Conservation (phyloP, 2,888 invertebrate genomes). For the Leistus spinibarbis region DNA sequence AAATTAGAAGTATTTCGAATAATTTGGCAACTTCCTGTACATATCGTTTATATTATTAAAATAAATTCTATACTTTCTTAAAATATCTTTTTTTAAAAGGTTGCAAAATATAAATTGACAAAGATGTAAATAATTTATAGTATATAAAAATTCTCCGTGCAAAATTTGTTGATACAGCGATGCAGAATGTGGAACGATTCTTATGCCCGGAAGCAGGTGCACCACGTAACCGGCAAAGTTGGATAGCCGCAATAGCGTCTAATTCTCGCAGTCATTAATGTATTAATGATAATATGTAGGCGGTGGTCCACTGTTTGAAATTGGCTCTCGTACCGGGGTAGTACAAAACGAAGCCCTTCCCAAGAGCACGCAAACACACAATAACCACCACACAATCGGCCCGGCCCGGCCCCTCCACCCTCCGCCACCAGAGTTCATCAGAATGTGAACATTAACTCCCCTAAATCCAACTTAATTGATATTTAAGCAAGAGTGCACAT, state of each 20-base stretch:
- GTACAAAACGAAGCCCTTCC: neutral
- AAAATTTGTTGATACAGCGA: too few relatives aligned
- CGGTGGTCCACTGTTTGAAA: slow-evolving; percentile 11
- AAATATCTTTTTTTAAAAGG: too few relatives aligned
- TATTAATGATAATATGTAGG: slow-evolving; percentile 44
- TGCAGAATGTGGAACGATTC: too few relatives aligned
- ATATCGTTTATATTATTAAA: too few relatives aligned
- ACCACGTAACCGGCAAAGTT: slow-evolving; percentile 40
- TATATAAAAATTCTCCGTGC: too few relatives aligned
- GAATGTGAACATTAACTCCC: neutral
- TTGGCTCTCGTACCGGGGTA: neutral
- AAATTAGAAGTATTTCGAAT: too few relatives aligned
- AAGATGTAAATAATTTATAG: too few relatives aligned
- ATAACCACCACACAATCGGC: neutral
- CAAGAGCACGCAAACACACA: slow-evolving; percentile 8
- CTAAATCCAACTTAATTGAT: slow-evolving; percentile 12
- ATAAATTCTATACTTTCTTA: too few relatives aligned
- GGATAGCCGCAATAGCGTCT: slow-evolving; percentile 35
- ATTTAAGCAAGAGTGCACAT: neutral
- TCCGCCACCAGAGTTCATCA: slow-evolving; percentile 7
- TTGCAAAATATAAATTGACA: too few relatives aligned
- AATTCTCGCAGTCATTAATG: slow-evolving; percentile 43
- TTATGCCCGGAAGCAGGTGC: slow-evolving; percentile 35
- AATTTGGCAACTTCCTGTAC: too few relatives aligned
- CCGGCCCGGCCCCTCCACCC: neutral